Evolutionary conservation across 2,888 invertebrate species (phyloP).

Genomic region (Xestobium rufovillosum): DNA sequence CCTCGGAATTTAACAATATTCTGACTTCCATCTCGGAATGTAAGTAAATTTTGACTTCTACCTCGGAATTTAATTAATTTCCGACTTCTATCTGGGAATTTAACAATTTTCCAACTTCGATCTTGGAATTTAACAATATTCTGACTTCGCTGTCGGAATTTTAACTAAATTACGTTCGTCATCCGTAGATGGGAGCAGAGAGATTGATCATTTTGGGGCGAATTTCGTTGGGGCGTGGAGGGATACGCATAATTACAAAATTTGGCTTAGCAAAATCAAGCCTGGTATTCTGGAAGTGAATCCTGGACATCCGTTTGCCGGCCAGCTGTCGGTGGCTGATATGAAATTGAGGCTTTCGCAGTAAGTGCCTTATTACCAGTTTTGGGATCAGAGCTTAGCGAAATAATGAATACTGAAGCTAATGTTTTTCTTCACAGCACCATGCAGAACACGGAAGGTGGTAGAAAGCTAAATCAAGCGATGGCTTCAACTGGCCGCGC

Average conservation of each 20-base stretch:
- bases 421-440: constrained; percentile 58
- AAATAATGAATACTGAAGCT: too few species aligned
- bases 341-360: constrained; percentile 88
- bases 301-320: constrained; percentile 89
- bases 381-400: too few species aligned
- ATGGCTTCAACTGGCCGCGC: constrained; percentile 86
- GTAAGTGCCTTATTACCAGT: too few species aligned
- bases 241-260: constrained; percentile 79
- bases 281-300: constrained; percentile 62
- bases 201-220: constrained; percentile 81
- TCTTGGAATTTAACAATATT: too few species aligned
- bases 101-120: too few species aligned
- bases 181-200: constrained; percentile 71
- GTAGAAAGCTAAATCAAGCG: constrained; percentile 87
- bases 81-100: too few species aligned
- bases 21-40: too few species aligned
- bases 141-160: too few species aligned
- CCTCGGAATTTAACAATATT: too few species aligned
- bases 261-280: constrained; percentile 66
- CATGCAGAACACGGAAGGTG: constrained; percentile 90
- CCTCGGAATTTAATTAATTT: too few species aligned
- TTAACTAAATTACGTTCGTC: too few species aligned
- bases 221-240: constrained; percentile 80
- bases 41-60: too few species aligned
- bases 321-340: constrained; percentile 88